Conservation (phyloP, 2,888 invertebrate species). For the Bugulina stolonifera region DNA sequence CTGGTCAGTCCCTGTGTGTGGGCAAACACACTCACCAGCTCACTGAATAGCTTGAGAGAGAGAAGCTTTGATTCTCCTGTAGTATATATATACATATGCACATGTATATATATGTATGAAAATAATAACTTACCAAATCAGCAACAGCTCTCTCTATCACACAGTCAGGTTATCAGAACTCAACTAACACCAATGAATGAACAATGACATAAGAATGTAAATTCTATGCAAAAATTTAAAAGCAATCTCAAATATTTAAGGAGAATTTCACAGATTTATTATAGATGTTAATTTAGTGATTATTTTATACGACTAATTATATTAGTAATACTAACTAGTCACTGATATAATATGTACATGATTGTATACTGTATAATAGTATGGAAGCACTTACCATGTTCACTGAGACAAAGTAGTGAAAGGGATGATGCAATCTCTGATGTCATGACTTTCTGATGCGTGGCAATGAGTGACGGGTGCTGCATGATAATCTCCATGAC, state of each 20-base stretch:
- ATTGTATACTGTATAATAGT: too few relatives aligned
- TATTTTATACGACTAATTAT: too few relatives aligned
- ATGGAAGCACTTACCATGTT: not conserved
- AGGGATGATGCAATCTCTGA: conserved; percentile 44
- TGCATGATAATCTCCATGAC: conserved; percentile 47
- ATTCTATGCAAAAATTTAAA: too few relatives aligned
- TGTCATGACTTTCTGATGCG: conserved; percentile 41
- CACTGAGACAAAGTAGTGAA: conserved; percentile 41
- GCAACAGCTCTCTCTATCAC: conserved; percentile 41
- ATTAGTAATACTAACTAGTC: not conserved
- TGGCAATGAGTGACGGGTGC: conserved; percentile 45
- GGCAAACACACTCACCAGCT: conserved; percentile 45
- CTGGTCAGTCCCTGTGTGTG: conserved; percentile 38
- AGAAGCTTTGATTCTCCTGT: conserved; percentile 44
- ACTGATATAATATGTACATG: not conserved
- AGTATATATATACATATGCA: not conserved
- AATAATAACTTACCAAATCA: not conserved
- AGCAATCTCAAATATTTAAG: too few relatives aligned
- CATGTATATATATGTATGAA: too few relatives aligned
- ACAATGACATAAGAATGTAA: too few relatives aligned
- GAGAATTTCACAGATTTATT: too few relatives aligned
- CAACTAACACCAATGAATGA: too few relatives aligned
- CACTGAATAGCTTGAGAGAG: conserved; percentile 45
- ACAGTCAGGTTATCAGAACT: too few relatives aligned
- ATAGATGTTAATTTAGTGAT: too few relatives aligned